A percentile compares a stretch with the other conserved stretches of the same genome.
phyloP scores from a whole-genome alignment of 2,797 vertebrate species.

The Amazonetta brasiliensis region DNA sequence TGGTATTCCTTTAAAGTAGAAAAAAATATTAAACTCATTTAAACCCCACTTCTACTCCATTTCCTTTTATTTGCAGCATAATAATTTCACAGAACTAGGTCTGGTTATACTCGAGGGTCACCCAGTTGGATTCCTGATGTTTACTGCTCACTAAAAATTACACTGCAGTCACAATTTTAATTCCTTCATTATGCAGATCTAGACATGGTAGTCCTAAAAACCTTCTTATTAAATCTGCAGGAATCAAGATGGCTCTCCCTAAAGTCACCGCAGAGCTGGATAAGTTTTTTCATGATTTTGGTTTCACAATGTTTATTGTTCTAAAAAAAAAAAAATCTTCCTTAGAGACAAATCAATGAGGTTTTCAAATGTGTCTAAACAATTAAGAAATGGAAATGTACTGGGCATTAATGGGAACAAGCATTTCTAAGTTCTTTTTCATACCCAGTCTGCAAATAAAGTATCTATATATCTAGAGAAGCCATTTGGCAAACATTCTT shows the following conservation, averaged over 20 bases:
- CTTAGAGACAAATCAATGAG: background rate
- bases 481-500: background rate
- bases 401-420: background rate
- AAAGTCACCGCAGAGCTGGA: background rate
- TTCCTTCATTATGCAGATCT: slow-evolving; percentile 36
- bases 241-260: background rate
- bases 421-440: background rate
- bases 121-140: slow-evolving; percentile 19
- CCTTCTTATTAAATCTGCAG: slow-evolving; percentile 11
- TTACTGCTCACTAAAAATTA: slow-evolving; percentile 32
- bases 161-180: background rate
- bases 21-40: slow-evolving; percentile 12
- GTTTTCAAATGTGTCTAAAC: background rate
- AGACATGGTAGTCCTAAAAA: background rate
- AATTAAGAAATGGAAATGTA: background rate
- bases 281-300: background rate
- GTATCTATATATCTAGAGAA: background rate
- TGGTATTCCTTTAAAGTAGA: slow-evolving; percentile 35
- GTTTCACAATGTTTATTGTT: background rate
- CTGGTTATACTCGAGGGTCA: slow-evolving; percentile 19
- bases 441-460: background rate
- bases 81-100: slow-evolving; percentile 26
- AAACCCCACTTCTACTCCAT: slow-evolving; percentile 6
- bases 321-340: background rate
- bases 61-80: slow-evolving; percentile 26